Conservation (phyloP, 2,113 vertebrate genomes). For the Camelus dromedarius region DNA sequence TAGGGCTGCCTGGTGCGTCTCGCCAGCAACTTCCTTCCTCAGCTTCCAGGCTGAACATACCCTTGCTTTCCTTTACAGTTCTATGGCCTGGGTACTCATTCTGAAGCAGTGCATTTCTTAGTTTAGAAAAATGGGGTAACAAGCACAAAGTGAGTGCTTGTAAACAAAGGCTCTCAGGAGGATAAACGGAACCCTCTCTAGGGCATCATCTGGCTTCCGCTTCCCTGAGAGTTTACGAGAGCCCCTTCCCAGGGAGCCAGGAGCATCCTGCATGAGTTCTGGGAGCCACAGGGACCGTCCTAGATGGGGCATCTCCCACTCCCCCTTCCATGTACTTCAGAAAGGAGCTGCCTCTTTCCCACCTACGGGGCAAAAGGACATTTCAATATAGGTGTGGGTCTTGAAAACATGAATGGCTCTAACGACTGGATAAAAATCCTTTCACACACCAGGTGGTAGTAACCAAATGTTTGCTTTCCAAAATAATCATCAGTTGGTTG, state of each 20-base stretch:
- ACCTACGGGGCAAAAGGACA: fast-evolving
- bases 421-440: neutral
- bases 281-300: neutral
- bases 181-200: too few species aligned
- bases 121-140: neutral
- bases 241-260: too few species aligned
- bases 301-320: neutral
- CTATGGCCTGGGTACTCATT: neutral
- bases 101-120: neutral
- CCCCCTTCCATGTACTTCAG: too few species aligned
- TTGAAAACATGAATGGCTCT: neutral
- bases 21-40: neutral
- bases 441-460: neutral
- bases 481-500: neutral
- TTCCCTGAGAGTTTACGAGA: neutral
- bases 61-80: neutral
- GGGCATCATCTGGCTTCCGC: neutral
- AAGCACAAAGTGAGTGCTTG: neutral
- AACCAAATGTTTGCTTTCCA: neutral
- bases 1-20: neutral
- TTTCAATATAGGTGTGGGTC: neutral
- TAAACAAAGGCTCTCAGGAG: neutral
- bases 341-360: neutral
- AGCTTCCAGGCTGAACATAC: neutral
- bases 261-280: neutral